Percentiles rank a stretch among this genome's conserved stretches.
phyloP scores from a whole-genome alignment of 2,113 vertebrate genomes.

The Sisor rabdophorus region DNA sequence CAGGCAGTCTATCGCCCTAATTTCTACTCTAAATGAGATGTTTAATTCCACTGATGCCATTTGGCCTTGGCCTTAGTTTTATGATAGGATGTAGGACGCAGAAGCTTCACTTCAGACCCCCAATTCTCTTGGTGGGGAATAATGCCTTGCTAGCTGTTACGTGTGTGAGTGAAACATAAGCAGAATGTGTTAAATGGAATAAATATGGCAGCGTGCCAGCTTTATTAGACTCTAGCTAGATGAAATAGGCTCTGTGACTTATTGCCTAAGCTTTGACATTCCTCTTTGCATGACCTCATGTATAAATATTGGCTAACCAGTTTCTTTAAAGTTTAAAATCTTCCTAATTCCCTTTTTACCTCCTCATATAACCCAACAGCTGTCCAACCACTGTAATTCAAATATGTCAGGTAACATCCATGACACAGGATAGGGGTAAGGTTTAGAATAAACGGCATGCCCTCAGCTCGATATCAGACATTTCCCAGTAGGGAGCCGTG shows the following conservation, averaged over 20 bases:
- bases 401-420: not conserved
- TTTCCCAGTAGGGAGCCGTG: not conserved
- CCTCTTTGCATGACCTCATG: not conserved
- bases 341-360: not conserved
- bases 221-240: not conserved
- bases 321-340: not conserved
- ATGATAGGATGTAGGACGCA: conserved; percentile 2
- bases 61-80: not conserved
- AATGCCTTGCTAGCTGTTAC: conserved; percentile 45
- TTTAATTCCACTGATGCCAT: not conserved
- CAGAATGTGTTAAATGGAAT: conserved; percentile 26
- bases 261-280: conserved; percentile 2
- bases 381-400: not conserved
- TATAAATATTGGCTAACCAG: conserved; percentile 8
- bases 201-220: conserved; percentile 12
- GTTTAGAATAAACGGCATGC: not conserved
- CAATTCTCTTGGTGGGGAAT: not conserved
- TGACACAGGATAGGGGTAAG: not conserved
- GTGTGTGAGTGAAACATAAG: conserved; percentile 31
- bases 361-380: not conserved
- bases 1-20: too few species aligned
- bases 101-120: not conserved
- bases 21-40: not conserved
- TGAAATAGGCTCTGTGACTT: not conserved
- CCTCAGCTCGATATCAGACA: not conserved